Conservation (phyloP, 2,113 vertebrate species). For the Centropus unirufus region DNA sequence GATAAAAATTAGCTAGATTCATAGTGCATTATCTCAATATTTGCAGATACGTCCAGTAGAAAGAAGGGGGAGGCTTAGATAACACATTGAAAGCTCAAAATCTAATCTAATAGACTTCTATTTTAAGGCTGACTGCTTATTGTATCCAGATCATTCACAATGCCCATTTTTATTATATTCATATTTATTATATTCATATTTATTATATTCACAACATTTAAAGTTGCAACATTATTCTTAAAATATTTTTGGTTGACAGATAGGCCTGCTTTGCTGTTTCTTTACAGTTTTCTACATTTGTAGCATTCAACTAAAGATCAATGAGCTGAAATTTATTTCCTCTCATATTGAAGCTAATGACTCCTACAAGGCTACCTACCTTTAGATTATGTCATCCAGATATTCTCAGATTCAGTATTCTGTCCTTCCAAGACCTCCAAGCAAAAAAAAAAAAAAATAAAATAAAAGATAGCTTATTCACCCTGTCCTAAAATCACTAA, state of each 20-base stretch:
- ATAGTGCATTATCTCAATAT: background rate
- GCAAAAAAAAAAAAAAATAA: background rate
- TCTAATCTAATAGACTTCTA: background rate
- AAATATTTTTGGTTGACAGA: background rate
- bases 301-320: background rate
- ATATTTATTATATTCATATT: background rate
- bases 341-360: background rate
- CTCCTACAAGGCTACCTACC: background rate
- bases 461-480: background rate
- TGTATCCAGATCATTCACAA: background rate
- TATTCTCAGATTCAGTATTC: background rate
- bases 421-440: background rate
- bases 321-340: background rate
- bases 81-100: background rate
- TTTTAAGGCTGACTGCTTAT: background rate
- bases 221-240: background rate
- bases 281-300: background rate
- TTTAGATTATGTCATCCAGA: background rate
- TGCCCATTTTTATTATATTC: background rate
- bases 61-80: background rate
- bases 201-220: background rate
- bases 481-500: background rate
- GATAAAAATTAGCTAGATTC: conserved; percentile 1
- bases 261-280: background rate
- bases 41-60: background rate